These are phyloP conservation scores for Caenorhabditis sp. DNA, from an alignment of 2,888 invertebrate species.

Conservation along the genomic window DNA sequence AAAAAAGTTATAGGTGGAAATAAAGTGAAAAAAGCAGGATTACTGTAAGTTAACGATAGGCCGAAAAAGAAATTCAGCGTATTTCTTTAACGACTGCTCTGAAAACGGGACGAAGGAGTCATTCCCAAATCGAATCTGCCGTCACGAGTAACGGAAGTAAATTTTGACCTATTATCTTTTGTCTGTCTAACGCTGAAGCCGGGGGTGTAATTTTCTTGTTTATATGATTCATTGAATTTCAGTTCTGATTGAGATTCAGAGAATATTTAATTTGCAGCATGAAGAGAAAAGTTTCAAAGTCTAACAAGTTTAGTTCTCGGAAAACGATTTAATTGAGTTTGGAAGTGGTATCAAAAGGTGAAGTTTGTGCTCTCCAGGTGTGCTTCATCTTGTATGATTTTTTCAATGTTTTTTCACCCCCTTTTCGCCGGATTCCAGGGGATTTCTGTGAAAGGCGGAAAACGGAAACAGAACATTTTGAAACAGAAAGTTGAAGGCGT, in stretches of 20 bases:
- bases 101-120: neutral
- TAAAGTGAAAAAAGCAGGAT: neutral
- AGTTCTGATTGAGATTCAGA: neutral
- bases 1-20: neutral
- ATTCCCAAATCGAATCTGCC: neutral
- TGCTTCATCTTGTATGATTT: too few relatives aligned
- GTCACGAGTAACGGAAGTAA: slow-evolving; percentile 14
- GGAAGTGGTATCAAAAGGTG: neutral
- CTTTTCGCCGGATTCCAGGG: too few relatives aligned
- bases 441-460: too few relatives aligned
- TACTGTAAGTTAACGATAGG: too few relatives aligned
- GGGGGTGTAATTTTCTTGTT: neutral
- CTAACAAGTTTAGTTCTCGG: neutral
- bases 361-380: neutral
- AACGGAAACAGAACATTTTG: too few relatives aligned
- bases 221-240: neutral
- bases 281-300: neutral
- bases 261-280: neutral
- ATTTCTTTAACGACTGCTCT: too few relatives aligned
- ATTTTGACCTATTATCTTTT: slow-evolving; percentile 13
- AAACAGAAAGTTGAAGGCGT: too few relatives aligned
- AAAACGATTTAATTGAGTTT: neutral
- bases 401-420: too few relatives aligned
- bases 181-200: neutral
- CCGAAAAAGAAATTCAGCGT: too few relatives aligned